Evolutionary conservation across 2,113 vertebrate genomes (phyloP).

Genomic region (Urocolius indicus): DNA sequence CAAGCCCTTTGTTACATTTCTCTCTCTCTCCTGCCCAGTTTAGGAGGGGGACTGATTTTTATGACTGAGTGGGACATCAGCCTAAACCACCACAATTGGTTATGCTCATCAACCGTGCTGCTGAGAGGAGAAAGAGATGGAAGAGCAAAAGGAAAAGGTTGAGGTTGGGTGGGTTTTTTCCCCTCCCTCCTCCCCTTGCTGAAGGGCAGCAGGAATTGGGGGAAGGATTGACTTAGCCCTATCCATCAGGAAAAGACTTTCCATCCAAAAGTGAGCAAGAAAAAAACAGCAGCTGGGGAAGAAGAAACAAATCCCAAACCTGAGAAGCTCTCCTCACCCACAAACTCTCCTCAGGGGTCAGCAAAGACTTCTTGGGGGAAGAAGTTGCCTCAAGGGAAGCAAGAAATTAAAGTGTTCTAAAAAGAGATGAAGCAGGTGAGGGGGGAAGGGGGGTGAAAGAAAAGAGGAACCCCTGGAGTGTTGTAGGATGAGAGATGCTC

Average conservation of each 20-base stretch:
- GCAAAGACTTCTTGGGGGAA: not conserved
- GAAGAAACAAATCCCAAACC: not conserved
- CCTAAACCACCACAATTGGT: no score
- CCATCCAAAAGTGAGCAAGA: conserved; percentile 63
- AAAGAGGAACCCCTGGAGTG: accelerated
- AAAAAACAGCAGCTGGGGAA: conserved; percentile 31
- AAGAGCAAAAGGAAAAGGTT: conserved; percentile 18
- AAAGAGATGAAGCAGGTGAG: not conserved
- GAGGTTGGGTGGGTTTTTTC: not conserved
- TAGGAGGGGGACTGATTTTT: no score
- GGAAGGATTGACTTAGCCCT: conserved; percentile 52
- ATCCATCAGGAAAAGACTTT: conserved; percentile 70
- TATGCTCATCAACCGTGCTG: not conserved
- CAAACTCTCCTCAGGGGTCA: not conserved
- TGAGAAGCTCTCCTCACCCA: not conserved
- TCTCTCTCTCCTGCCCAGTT: no score
- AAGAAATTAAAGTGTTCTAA: not conserved
- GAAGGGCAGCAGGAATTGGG: conserved; percentile 58
- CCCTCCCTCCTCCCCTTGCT: conserved; percentile 10
- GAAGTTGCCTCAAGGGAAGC: not conserved
- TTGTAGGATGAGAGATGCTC: not conserved
- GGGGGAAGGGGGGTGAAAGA: not conserved
- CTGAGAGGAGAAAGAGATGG: conserved; percentile 49
- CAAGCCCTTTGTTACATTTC: no score
- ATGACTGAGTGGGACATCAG: no score